Evolutionary conservation across 1,140 invertebrate genomes (phyloP).

Genomic region (Mactra quadrangularis): DNA sequence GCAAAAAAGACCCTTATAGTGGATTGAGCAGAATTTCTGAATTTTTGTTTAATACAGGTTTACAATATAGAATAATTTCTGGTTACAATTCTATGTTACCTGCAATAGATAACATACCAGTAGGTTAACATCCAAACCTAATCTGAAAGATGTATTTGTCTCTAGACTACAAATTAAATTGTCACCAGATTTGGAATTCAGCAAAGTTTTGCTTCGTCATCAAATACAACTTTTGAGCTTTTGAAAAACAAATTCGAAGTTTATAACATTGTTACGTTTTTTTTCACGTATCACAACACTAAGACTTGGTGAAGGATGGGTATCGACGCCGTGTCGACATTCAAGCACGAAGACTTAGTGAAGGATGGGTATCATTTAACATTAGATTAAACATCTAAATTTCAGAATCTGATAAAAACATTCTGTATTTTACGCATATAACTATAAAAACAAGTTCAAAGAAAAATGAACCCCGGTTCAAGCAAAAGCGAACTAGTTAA

Average conservation of each 20-base stretch:
- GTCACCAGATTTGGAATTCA: constrained; percentile 1
- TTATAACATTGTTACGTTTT: constrained; percentile 17
- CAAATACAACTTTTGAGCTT: constrained; percentile 3
- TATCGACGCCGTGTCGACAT: constrained; percentile 15
- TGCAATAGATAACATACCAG: background rate
- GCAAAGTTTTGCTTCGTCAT: background rate
- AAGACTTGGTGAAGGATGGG: too few relatives aligned
- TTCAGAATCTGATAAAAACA: too few relatives aligned
- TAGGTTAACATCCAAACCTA: background rate
- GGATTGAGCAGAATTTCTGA: constrained; percentile 34
- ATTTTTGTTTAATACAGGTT: background rate
- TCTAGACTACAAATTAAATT: background rate
- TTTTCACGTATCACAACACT: constrained; percentile 27
- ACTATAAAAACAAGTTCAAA: too few relatives aligned
- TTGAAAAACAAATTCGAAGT: background rate
- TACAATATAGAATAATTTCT: constrained; percentile 6
- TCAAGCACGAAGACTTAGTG: constrained; percentile 13
- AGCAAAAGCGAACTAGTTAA: too few relatives aligned
- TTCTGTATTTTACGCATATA: too few relatives aligned
- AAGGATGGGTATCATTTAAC: constrained; percentile 8
- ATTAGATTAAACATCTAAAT: too few relatives aligned
- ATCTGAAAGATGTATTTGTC: background rate
- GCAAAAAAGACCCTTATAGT: constrained; percentile 19
- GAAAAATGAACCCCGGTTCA: too few relatives aligned
- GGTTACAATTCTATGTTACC: background rate